A percentile compares a stretch with the other conserved stretches of the same genome.
phyloP scores from a whole-genome alignment of 1,140 invertebrate genomes.

The Halictus rubicundus region DNA sequence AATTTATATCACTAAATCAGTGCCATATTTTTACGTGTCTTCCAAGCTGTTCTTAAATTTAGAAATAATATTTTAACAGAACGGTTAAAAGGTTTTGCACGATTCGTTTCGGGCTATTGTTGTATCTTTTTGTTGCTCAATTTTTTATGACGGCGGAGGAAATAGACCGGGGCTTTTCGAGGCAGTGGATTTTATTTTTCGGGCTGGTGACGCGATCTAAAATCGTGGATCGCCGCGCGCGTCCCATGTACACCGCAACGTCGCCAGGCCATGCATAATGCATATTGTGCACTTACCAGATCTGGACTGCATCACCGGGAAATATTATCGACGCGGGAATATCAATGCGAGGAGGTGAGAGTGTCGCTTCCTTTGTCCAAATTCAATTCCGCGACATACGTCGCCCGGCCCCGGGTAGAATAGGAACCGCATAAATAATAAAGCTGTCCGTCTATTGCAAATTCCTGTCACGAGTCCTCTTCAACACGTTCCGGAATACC shows the following conservation, averaged over 20 bases:
- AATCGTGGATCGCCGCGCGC: constrained; percentile 19
- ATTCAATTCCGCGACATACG: constrained; percentile 30
- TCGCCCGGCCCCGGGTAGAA: not conserved
- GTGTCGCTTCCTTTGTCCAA: constrained; percentile 8
- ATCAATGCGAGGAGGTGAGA: constrained; percentile 31
- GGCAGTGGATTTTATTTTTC: not conserved
- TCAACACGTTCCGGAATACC: not conserved
- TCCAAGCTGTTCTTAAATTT: no score
- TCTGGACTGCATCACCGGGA: constrained; percentile 35
- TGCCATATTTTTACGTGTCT: no score
- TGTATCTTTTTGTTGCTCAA: no score
- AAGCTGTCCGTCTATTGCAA: not conserved
- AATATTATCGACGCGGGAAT: constrained; percentile 46
- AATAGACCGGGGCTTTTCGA: not conserved
- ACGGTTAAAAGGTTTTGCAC: no score
- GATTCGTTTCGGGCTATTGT: no score
- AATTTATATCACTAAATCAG: no score
- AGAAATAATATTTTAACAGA: no score
- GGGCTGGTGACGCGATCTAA: not conserved
- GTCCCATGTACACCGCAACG: not conserved
- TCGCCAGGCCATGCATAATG: constrained; percentile 55
- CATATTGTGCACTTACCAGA: constrained; percentile 54
- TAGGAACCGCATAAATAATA: constrained; percentile 25
- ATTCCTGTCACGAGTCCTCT: not conserved
- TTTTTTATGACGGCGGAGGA: no score